phyloP scores from a whole-genome alignment of 2,797 vertebrate genomes.

The Lepilemur ruficaudatus region DNA sequence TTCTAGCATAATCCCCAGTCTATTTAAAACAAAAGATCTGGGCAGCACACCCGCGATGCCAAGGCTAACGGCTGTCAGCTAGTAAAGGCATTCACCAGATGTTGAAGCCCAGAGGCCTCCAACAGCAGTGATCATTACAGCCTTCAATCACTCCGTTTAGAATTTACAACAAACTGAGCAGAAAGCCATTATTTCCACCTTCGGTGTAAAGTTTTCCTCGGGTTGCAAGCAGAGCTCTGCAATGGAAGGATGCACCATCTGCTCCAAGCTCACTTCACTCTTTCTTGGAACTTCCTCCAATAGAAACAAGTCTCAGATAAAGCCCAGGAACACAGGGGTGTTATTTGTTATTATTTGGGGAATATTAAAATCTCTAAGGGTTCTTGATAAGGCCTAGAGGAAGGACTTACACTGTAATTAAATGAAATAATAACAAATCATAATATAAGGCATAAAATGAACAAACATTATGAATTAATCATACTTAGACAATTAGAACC shows the following conservation, averaged over 20 bases:
- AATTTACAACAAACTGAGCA: conserved; percentile 88
- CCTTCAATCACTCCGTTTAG: conserved; percentile 85
- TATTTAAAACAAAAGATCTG: conserved; percentile 66
- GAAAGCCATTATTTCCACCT: conserved; percentile 90
- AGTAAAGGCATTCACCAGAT: conserved; percentile 83
- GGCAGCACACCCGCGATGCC: neutral
- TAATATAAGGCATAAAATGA: conserved; percentile 97
- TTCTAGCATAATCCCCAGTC: conserved; percentile 20
- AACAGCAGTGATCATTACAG: conserved; percentile 83
- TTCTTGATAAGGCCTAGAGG: conserved; percentile 88
- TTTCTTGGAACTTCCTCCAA: conserved; percentile 88
- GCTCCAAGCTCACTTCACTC: conserved; percentile 88
- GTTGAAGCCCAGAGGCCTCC: conserved; percentile 81
- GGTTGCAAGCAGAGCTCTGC: conserved; percentile 89
- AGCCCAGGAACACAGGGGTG: conserved; percentile 88
- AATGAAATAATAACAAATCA: conserved; percentile 94
- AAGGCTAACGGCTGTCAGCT: conserved; percentile 69
- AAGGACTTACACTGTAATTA: conserved; percentile 85
- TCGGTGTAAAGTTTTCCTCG: conserved; percentile 93
- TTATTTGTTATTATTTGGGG: conserved; percentile 90
- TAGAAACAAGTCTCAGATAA: conserved; percentile 89
- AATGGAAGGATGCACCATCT: conserved; percentile 87
- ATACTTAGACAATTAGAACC: conserved; percentile 95
- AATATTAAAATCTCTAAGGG: conserved; percentile 91
- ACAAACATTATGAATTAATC: conserved; percentile 98